These are phyloP conservation scores for Azorinus chamasolen DNA, from an alignment of 2,888 invertebrate genomes.

Conservation along the genomic window DNA sequence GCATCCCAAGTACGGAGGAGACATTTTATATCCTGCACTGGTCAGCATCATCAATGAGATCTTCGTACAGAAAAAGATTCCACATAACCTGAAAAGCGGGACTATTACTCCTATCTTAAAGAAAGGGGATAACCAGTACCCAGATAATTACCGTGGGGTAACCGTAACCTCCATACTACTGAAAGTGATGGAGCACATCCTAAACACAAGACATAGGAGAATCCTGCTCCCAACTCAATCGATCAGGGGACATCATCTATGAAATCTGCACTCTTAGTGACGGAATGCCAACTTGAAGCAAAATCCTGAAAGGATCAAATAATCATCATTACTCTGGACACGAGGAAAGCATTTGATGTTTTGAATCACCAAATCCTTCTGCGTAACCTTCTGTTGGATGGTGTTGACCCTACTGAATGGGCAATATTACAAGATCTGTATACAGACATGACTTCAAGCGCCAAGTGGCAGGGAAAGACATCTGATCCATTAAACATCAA, in stretches of 20 bases:
- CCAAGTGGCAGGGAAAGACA: conserved; percentile 5
- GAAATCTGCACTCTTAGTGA: conserved; percentile 7
- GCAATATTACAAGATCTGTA: conserved; percentile 5
- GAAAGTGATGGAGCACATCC: too few species aligned
- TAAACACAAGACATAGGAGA: too few species aligned
- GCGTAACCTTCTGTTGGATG: too few species aligned
- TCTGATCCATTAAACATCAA: conserved; percentile 5
- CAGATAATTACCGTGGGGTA: too few species aligned
- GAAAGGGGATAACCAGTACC: conserved; percentile 2
- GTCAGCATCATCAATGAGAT: too few species aligned
- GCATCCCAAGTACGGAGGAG: conserved; percentile 12
- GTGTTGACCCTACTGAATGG: conserved; percentile 1
- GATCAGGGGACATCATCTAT: conserved; percentile 13
- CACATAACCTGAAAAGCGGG: conserved; percentile 8
- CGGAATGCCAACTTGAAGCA: conserved; percentile 15
- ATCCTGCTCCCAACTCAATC: too few species aligned
- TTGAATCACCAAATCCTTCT: conserved; percentile 8
- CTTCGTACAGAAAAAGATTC: background rate
- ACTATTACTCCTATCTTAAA: conserved; percentile 7
- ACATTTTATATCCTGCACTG: too few species aligned
- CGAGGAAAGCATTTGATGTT: conserved; percentile 20
- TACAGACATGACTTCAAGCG: too few species aligned
- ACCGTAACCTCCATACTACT: too few species aligned
- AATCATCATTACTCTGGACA: background rate
- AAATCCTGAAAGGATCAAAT: background rate